Conservation (phyloP, 2,888 invertebrate species). For the Clusia tigrina region DNA sequence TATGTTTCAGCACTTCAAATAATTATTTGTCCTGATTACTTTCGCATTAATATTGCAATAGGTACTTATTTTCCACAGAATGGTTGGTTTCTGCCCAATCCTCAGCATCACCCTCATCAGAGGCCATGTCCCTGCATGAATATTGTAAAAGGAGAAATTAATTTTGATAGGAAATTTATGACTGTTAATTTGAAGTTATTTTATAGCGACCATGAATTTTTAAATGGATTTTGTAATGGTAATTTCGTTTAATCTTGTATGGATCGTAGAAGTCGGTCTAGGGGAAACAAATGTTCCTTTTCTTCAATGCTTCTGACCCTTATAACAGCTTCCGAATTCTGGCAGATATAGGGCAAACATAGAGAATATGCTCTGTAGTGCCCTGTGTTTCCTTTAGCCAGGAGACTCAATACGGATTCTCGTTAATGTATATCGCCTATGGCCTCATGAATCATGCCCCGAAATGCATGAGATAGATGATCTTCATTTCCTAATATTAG, state of each 20-base stretch:
- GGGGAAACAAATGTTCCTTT: not conserved
- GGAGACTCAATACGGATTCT: too few species aligned
- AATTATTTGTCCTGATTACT: not conserved
- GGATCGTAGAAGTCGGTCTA: not conserved
- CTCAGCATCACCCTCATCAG: not conserved
- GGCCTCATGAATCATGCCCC: too few species aligned
- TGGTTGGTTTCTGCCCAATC: not conserved
- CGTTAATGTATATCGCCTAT: too few species aligned
- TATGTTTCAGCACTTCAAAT: not conserved
- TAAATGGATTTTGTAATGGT: not conserved
- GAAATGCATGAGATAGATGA: too few species aligned
- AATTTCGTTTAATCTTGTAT: not conserved
- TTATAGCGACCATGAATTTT: not conserved
- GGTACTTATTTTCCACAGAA: not conserved
- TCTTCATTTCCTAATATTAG: too few species aligned
- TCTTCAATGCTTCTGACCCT: too few species aligned
- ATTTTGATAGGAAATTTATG: conserved; percentile 1
- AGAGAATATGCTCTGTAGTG: too few species aligned
- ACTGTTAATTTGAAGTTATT: not conserved
- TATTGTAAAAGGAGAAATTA: conserved; percentile 2
- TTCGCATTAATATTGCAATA: not conserved
- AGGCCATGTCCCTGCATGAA: not conserved
- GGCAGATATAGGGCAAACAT: too few species aligned
- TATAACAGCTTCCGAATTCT: too few species aligned
- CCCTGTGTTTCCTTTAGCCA: too few species aligned